Percentiles rank a stretch among this genome's conserved stretches.
phyloP scores from a whole-genome alignment of 1,140 invertebrate species.

The Temnothorax longispinosus region DNA sequence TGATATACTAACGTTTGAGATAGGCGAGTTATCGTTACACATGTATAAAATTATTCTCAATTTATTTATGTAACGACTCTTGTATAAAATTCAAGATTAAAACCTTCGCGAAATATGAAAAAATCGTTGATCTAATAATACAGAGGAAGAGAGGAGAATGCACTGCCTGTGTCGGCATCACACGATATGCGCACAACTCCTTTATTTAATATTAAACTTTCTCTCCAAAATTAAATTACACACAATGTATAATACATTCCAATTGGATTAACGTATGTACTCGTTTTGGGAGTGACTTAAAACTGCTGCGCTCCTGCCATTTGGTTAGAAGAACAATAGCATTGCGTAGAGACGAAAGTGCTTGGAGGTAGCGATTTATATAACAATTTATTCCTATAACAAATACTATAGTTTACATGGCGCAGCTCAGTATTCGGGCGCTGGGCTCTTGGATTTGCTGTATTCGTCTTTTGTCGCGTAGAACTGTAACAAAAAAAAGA shows the following conservation, averaged over 20 bases:
- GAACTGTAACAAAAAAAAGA: constrained; percentile 86
- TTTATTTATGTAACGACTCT: not conserved
- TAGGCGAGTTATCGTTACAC: not conserved
- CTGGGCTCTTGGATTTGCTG: constrained; percentile 87
- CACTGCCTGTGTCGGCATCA: not conserved
- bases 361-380: not conserved
- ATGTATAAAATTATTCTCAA: not conserved
- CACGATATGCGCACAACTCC: not conserved
- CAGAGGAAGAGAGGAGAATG: not conserved
- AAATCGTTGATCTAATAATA: not conserved
- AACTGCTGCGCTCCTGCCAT: not conserved
- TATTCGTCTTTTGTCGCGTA: constrained; percentile 88
- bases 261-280: not conserved
- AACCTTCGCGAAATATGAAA: not conserved
- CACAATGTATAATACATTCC: not conserved
- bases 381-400: constrained; percentile 58
- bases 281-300: not conserved
- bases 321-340: not conserved
- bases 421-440: constrained; percentile 88
- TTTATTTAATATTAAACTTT: constrained; percentile 42
- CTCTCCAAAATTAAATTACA: constrained; percentile 24
- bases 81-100: not conserved
- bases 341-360: not conserved
- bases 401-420: constrained; percentile 56
- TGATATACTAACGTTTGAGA: not conserved